phyloP scores from a whole-genome alignment of 2,113 vertebrate species.

The Saccopteryx bilineata region DNA sequence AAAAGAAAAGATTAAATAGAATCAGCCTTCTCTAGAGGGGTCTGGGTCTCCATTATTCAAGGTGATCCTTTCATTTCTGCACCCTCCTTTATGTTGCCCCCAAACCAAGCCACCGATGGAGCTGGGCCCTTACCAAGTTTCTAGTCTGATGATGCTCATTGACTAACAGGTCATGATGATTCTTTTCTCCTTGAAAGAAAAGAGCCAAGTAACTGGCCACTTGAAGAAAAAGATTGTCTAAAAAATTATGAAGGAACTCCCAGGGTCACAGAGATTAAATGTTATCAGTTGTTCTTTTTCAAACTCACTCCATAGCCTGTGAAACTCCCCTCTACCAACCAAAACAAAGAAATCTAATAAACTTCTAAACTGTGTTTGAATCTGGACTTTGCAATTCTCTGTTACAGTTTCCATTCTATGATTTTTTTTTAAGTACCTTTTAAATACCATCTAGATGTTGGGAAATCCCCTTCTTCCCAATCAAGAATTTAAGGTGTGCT shows the following conservation, averaged over 20 bases:
- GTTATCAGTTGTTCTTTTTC: neutral
- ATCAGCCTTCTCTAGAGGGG: fast-evolving
- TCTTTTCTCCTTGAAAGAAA: conserved; percentile 11
- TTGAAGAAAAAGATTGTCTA: neutral
- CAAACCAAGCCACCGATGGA: neutral
- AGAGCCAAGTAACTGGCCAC: neutral
- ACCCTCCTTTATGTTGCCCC: neutral
- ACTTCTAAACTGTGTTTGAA: neutral
- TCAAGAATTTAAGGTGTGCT: fast-evolving
- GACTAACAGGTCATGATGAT: neutral
- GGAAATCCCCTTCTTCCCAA: neutral
- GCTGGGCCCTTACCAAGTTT: fast-evolving
- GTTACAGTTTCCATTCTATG: neutral
- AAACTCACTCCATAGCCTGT: neutral
- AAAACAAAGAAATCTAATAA: neutral
- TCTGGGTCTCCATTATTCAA: neutral
- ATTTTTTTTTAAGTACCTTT: neutral
- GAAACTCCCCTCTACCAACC: neutral
- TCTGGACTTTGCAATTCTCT: neutral
- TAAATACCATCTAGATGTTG: neutral
- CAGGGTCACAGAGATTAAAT: neutral
- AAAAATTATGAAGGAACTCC: neutral
- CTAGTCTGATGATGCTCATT: fast-evolving
- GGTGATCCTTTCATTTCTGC: neutral
- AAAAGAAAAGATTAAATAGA: neutral